A percentile compares a stretch with the other conserved stretches of the same genome.
phyloP scores from a whole-genome alignment of 2,797 vertebrate species.

The Gallirallus australis region DNA sequence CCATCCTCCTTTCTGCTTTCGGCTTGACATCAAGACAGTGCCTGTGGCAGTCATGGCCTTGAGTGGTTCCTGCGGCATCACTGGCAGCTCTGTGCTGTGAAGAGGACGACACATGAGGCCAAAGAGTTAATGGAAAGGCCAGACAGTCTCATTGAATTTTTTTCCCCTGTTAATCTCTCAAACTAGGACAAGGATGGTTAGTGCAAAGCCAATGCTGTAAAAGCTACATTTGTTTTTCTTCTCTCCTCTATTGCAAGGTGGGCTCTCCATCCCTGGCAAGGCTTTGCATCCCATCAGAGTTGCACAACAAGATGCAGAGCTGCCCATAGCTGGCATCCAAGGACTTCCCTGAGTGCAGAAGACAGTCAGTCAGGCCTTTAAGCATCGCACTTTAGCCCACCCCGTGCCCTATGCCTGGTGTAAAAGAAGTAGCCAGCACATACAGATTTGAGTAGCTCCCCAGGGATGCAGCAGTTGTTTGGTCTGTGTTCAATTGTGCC shows the following conservation, averaged over 20 bases:
- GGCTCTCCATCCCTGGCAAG: background rate
- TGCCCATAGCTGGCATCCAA: background rate
- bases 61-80: background rate
- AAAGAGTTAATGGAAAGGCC: background rate
- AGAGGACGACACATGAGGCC: background rate
- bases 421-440: background rate
- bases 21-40: background rate
- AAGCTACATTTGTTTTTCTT: background rate
- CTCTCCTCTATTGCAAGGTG: background rate
- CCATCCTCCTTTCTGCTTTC: background rate
- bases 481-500: background rate
- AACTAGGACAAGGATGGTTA: background rate
- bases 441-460: background rate
- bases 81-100: background rate
- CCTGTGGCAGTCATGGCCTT: background rate
- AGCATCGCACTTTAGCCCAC: background rate
- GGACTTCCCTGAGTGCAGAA: background rate
- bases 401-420: rapidly evolving
- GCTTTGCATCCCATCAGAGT: background rate
- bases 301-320: background rate
- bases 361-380: background rate
- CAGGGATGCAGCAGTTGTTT: no score
- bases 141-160: background rate
- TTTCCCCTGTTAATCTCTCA: background rate
- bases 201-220: background rate